Evolutionary conservation across 2,888 invertebrate genomes (phyloP), one percentile per base, ranked within the genome.

Genomic region (Osedax frankpressi): DNA sequence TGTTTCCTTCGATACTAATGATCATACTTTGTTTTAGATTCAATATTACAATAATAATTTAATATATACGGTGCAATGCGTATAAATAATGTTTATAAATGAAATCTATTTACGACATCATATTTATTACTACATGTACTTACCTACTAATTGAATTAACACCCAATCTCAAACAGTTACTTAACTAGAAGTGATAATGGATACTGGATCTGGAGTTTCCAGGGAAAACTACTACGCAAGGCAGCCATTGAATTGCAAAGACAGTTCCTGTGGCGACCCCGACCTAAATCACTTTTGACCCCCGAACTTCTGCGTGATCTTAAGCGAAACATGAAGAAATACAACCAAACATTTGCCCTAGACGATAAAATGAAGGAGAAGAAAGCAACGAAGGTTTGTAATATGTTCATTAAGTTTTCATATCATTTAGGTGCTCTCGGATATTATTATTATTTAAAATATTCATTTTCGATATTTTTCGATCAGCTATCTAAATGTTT

Each of bases 131-230:
- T n/a, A n/a, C n/a, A n/a, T n/a, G n/a, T n/a, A n/a, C n/a, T n/a
- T n/a, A n/a, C n/a, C n/a, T n/a, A n/a, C n/a, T n/a, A n/a, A n/a
- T n/a, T n/a, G n/a, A n/a, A n/a, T n/a, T n/a, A n/a, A n/a, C n/a
- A n/a, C n/a, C n/a, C n/a, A n/a, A n/a, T n/a, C n/a, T n/a, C n/a
- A n/a, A n/a, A 44, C 44, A 44, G 44, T 6, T 44, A 44, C 44
- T 6, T 44, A 44, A 44, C 6, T 44, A 44, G 94, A 86, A 86
- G 87, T 72, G 89, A 89, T 82, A 87, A 88, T 77, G 96, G 94
- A 1, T 98, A 93, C 86, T 94, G 94, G 89, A 89, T 98, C 82
- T 96, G 96, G 92, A 93, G 94, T 44, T 97, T 98, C 90, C 97
- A 98, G 77, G 90, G 90, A 1, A 87, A 88, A 77, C 87, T 90